Evolutionary conservation across 2,113 vertebrate genomes (phyloP).

Genomic region (Trichomycterus rosablanca): DNA sequence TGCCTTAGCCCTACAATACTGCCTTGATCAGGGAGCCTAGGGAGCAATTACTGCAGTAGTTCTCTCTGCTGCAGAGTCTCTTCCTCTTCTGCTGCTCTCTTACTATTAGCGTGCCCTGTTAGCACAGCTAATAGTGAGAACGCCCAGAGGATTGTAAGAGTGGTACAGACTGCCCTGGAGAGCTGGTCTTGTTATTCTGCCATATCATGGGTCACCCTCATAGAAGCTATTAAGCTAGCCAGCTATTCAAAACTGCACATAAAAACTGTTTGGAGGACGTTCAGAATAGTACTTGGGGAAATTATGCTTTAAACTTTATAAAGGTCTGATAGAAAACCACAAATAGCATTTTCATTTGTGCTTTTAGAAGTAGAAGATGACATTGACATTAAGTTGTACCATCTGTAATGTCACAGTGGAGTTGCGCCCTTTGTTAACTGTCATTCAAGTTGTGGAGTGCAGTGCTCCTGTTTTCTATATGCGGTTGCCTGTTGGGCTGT

Average conservation of each 20-base stretch:
- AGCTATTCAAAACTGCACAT: not conserved
- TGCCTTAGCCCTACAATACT: too few species aligned
- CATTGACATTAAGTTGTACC: too few species aligned
- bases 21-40: constrained; percentile 13
- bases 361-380: too few species aligned
- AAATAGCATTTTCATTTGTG: too few species aligned
- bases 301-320: too few species aligned
- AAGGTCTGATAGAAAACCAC: too few species aligned
- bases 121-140: constrained; percentile 38
- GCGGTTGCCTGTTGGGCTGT: too few species aligned
- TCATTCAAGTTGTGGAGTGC: too few species aligned
- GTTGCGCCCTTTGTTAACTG: too few species aligned
- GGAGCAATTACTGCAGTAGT: constrained; percentile 43
- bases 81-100: constrained; percentile 36
- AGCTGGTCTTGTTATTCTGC: constrained; percentile 35
- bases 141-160: constrained; percentile 28
- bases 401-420: too few species aligned
- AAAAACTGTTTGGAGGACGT: not conserved
- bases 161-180: constrained; percentile 29
- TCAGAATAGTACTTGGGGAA: not conserved
- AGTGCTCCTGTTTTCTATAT: too few species aligned
- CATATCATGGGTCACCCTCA: constrained; percentile 3
- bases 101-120: constrained; percentile 27
- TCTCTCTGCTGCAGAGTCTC: constrained; percentile 46
- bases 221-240: constrained; percentile 6